Conservation (phyloP, 2,888 invertebrate genomes). For the Eurytoma californica region DNA sequence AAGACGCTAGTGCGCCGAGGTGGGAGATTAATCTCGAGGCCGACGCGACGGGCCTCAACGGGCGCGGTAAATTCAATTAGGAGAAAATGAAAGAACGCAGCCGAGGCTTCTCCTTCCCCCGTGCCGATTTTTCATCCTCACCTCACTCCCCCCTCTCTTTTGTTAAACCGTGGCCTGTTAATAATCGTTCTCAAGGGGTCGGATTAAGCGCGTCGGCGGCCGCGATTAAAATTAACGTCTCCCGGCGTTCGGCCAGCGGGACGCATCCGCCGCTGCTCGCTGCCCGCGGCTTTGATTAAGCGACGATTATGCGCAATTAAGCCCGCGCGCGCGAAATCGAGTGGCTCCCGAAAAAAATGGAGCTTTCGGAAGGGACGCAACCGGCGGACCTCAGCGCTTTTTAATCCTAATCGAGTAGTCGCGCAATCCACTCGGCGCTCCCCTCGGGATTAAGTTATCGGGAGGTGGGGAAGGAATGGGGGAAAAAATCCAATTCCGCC, state of each 20-base stretch:
- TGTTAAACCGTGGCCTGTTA: slow-evolving; percentile 36
- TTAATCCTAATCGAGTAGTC: slow-evolving; percentile 9
- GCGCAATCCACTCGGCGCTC: neutral
- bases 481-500: slow-evolving; percentile 52
- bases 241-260: slow-evolving; percentile 1
- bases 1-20: neutral
- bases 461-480: neutral
- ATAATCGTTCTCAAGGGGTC: slow-evolving; percentile 47
- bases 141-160: neutral
- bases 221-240: slow-evolving; percentile 52
- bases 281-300: neutral
- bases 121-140: slow-evolving; percentile 37
- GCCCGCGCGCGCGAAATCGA: neutral
- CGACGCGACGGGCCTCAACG: neutral
- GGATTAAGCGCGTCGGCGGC: slow-evolving; percentile 30
- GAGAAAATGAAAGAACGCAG: slow-evolving; percentile 30
- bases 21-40: slow-evolving; percentile 31
- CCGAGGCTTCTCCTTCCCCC: slow-evolving; percentile 5
- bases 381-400: neutral
- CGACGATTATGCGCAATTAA: neutral
- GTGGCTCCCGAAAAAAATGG: too few relatives aligned
- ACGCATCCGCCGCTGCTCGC: slow-evolving; percentile 33
- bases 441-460: slow-evolving; percentile 29
- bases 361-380: neutral
- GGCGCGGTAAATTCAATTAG: slow-evolving; percentile 51